Evolutionary conservation across 2,113 vertebrate genomes (phyloP), one percentile per base, ranked within the genome.

Genomic region (Alligator mississippiensis): DNA sequence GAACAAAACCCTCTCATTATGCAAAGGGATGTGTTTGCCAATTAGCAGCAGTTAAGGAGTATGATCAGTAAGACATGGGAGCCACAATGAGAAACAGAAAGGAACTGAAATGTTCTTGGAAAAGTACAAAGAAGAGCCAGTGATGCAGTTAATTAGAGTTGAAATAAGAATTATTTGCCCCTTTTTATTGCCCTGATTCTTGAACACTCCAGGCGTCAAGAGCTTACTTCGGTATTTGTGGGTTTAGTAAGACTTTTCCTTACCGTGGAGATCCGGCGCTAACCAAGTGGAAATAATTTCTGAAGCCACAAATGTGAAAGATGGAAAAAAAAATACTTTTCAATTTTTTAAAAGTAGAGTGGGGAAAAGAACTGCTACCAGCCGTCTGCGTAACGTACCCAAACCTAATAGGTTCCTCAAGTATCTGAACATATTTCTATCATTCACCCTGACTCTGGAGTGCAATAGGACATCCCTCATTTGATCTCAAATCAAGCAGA

Each of bases 401-500:
- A 79, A 74, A 91, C 54, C 90, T 95, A 95, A 96, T 93, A 76
- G 77, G 82, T 89, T 97, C 93, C 90, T 94, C 82, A 81, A 92
- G 90, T 60, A 95, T 97, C 91, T 95, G 95, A 94, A 94, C 92
- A 95, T 93, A 93, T 96, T 96, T 96, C 95, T 92, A 80, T 92
- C 96, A 76, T 87, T 92, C 30, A 0, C 79, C 80, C 84, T 96
- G 63, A 93, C 94, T 95, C 93, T 93, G 85, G 96, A 94, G 94
- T 96, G 88, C 96, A 78, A 95, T 96, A 94, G 95, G 95, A 96
- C 90, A 96, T 93, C 93, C 95, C 92, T 97, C 94, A 97, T 95
- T 97, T 95, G 91, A 87, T 95, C 93, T 97, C 93, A 96, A 96
- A 97, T 97, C 97, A 97, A 97, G 91, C 95, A 96, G 94, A 95